These are phyloP conservation scores for Mechanitis mazaeus DNA, from an alignment of 2,888 invertebrate genomes.

Conservation along the genomic window DNA sequence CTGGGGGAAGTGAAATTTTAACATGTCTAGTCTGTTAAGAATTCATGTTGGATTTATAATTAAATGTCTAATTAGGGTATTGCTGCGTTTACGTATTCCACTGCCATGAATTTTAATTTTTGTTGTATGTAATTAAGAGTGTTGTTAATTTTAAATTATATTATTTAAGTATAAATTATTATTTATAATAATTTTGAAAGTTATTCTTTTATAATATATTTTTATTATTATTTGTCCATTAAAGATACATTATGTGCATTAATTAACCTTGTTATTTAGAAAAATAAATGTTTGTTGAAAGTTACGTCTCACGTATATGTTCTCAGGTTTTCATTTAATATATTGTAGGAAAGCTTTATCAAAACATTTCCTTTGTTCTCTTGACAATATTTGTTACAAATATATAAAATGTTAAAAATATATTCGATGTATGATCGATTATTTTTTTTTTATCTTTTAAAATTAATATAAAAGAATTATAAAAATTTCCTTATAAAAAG, in stretches of 20 bases:
- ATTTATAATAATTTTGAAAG: neutral
- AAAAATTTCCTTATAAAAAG: too few relatives aligned
- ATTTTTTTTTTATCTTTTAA: too few relatives aligned
- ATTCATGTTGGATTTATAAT: constrained; percentile 74
- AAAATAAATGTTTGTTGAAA: neutral
- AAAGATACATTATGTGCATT: neutral
- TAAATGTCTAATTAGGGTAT: constrained; percentile 71
- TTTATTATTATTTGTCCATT: neutral
- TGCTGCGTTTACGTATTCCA: constrained; percentile 45
- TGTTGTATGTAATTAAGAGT: constrained; percentile 31
- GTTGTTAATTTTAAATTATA: constrained; percentile 1
- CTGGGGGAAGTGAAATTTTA: constrained; percentile 72
- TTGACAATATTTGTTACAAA: too few relatives aligned
- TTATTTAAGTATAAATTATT: neutral
- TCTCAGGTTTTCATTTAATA: too few relatives aligned
- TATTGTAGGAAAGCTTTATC: too few relatives aligned
- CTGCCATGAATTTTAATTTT: constrained; percentile 33
- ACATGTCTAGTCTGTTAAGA: constrained; percentile 72
- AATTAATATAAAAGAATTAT: too few relatives aligned
- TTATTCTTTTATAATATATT: neutral
- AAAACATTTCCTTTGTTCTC: too few relatives aligned
- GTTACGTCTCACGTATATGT: too few relatives aligned
- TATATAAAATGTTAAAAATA: too few relatives aligned
- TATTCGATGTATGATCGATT: too few relatives aligned
- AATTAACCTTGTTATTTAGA: neutral